Base-by-base conservation (phyloP, 2,113 vertebrate genomes). In the Cyanoliseus patagonus region DNA sequence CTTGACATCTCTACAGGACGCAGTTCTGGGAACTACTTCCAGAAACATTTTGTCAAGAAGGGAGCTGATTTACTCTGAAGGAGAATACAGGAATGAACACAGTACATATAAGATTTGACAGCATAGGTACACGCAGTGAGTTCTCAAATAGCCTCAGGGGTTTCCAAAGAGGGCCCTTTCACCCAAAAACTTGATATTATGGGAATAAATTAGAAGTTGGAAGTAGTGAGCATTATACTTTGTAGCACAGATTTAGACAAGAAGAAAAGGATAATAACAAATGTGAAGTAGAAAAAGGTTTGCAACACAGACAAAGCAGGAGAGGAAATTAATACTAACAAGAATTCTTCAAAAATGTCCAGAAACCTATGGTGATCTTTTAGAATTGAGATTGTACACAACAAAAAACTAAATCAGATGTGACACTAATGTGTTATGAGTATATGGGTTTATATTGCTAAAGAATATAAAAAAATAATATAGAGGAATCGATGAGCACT, bases 121-220 rank as follows among this genome's bases (percentile, higher is more conserved):
- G 7, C 0, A 0, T 42, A 81, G 3, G 2, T 44, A 74, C 20
- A 44, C 5, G 6, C 61, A 28, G 7, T 6, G 31, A 84, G 16
- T 17, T 62, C 30, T 72, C 64, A 69, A 9, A 66, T 27, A 82
- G 23, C 12, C 4, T 57, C 30, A n/a, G 14, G 9, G 3, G 7
- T 59, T 84, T 82, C 37, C 53, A 78, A 63, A 78, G 22, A 93
- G 9, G 11, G 6, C 4, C 12, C 75, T 89, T 75, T 61, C 10
- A 23, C 5, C 14, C 20, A 80, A 83, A 67, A 80, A 5, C 5
- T 33, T 83, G 18, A 11, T 57, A 33, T 62, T 61, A 33, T 18
- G 44, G 59, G 59, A 83, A 86, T 62, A 88, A 86, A 90, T 80
- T 33, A 86, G 72, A 86, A 90, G 27, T 14, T n/a, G 19, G 12